Evolutionary conservation across 2,113 vertebrate genomes (phyloP).

Genomic region (Setophaga petechia): DNA sequence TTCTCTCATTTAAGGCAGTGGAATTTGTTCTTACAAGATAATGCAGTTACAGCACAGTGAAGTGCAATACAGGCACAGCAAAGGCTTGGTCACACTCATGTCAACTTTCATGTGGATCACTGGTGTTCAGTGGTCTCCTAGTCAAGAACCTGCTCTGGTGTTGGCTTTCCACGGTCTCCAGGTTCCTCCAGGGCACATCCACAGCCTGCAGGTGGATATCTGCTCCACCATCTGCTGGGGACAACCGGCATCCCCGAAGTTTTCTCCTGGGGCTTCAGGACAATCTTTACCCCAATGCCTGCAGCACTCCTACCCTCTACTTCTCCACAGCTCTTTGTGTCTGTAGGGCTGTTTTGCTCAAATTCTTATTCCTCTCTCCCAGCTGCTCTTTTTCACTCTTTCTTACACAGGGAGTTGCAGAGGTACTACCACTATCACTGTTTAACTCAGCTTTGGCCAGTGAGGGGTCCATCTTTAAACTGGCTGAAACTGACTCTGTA

Average conservation of each 20-base stretch:
- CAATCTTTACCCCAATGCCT: background rate
- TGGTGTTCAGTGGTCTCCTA: background rate
- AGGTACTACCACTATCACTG: background rate
- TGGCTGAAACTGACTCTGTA: background rate
- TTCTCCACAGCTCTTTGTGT: background rate
- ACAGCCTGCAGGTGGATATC: background rate
- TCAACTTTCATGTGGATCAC: background rate
- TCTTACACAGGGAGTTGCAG: background rate
- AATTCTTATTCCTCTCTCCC: background rate
- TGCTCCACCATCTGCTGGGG: background rate
- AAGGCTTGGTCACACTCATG: rapidly evolving
- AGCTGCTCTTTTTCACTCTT: background rate
- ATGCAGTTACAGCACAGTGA: background rate
- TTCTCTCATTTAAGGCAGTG: background rate
- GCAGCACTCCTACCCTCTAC: rapidly evolving
- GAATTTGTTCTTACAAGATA: background rate
- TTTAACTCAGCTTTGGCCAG: background rate
- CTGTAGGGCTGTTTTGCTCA: background rate
- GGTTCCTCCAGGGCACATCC: background rate
- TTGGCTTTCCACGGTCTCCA: background rate
- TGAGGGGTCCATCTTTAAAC: rapidly evolving
- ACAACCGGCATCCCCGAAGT: background rate
- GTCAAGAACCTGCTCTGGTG: rapidly evolving
- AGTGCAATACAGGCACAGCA: background rate
- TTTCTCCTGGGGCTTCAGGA: background rate